These are phyloP conservation scores for Dasysyrphus albostriatus DNA, from an alignment of 2,888 invertebrate genomes.

Conservation along the genomic window DNA sequence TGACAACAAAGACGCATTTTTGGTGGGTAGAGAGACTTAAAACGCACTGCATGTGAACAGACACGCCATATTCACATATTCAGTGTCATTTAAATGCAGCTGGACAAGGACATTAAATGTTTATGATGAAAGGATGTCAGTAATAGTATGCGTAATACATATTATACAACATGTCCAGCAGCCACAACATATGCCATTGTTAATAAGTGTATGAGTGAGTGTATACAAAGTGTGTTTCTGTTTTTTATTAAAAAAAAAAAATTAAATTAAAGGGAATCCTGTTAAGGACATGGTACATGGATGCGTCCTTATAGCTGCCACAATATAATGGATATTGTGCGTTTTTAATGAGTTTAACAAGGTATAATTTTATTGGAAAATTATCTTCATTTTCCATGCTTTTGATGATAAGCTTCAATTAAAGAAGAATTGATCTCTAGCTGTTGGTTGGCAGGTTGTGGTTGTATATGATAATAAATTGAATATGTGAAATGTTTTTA, in stretches of 20 bases:
- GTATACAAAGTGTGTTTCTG: background rate
- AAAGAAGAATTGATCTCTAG: background rate
- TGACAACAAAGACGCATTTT: background rate
- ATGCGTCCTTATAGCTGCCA: conserved; percentile 25
- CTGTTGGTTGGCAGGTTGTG: background rate
- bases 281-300: conserved; percentile 58
- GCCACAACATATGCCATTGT: background rate
- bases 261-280: conserved; percentile 42
- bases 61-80: conserved; percentile 4
- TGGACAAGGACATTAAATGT: conserved; percentile 57
- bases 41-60: background rate
- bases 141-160: conserved; percentile 51
- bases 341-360: conserved; percentile 67
- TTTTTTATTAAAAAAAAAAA: conserved; percentile 23
- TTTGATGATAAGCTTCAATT: conserved; percentile 4
- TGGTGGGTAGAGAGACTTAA: background rate
- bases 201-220: background rate
- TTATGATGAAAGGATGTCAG: conserved; percentile 69
- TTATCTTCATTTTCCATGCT: conserved; percentile 5
- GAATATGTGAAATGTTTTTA: background rate
- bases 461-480: background rate
- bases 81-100: conserved; percentile 39
- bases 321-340: conserved; percentile 51
- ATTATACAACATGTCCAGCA: conserved; percentile 24
- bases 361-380: conserved; percentile 62